Conservation (phyloP, 2,113 vertebrate genomes). For the Saimiri boliviensis region DNA sequence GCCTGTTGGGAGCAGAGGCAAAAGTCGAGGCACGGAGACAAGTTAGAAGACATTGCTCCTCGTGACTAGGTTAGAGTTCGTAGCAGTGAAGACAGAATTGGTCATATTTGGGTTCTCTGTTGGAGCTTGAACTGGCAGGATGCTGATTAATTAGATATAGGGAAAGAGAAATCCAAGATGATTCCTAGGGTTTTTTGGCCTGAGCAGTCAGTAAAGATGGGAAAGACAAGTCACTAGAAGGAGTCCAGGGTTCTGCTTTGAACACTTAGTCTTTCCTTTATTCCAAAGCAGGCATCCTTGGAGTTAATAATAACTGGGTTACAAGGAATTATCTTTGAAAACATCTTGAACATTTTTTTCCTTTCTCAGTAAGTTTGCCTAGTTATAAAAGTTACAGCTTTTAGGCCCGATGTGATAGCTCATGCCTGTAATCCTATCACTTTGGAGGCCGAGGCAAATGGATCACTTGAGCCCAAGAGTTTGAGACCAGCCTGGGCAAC, state of each 20-base stretch:
- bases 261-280: neutral
- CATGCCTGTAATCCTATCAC: too few species aligned
- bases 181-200: neutral
- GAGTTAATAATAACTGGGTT: neutral
- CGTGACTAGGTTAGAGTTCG: neutral
- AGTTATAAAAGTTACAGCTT: neutral
- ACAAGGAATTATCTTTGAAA: constrained; percentile 14
- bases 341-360: neutral
- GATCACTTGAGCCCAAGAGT: too few species aligned
- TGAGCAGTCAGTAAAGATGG: neutral
- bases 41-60: neutral
- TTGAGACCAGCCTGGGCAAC: too few species aligned
- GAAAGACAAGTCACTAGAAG: neutral
- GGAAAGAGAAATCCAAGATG: neutral
- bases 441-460: too few species aligned
- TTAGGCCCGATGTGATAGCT: too few species aligned
- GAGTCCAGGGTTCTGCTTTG: neutral
- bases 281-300: neutral
- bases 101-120: neutral
- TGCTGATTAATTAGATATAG: neutral
- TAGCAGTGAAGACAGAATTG: neutral
- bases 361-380: neutral
- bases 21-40: neutral
- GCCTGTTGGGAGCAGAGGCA: neutral
- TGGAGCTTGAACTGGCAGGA: neutral